Percentiles rank a stretch among this genome's conserved stretches.
Evolutionary conservation across 2,113 vertebrate species (phyloP).

Genomic region (Potamarius usumacintae): DNA sequence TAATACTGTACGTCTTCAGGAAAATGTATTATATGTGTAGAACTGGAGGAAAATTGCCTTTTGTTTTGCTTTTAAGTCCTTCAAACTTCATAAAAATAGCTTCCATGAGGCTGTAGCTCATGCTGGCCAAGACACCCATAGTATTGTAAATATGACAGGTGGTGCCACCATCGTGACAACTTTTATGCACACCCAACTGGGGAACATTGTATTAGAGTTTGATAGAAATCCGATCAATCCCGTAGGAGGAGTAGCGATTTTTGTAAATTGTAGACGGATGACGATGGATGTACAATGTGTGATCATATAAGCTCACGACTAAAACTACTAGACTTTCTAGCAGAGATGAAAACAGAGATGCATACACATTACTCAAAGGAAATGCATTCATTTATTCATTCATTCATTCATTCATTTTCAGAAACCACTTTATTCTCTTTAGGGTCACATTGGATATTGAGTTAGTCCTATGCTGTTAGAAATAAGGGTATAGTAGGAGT

Average conservation of each 20-base stretch:
- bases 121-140: too few species aligned
- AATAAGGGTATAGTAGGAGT: too few species aligned
- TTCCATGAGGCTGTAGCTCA: too few species aligned
- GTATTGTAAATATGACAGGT: too few species aligned
- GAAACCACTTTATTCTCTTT: background rate
- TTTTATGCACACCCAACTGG: too few species aligned
- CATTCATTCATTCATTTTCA: background rate
- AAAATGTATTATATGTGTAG: background rate
- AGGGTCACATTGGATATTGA: background rate
- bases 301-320: background rate
- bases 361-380: background rate
- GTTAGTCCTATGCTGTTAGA: background rate
- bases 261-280: too few species aligned
- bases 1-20: background rate
- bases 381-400: background rate
- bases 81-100: background rate
- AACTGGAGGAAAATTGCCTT: background rate
- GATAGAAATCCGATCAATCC: too few species aligned
- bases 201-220: too few species aligned
- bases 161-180: too few species aligned
- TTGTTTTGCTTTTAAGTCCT: background rate
- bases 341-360: background rate
- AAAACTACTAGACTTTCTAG: background rate
- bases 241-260: too few species aligned
- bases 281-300: too few species aligned